phyloP scores from a whole-genome alignment of 2,888 invertebrate species.

The Tenthredo mesomela region DNA sequence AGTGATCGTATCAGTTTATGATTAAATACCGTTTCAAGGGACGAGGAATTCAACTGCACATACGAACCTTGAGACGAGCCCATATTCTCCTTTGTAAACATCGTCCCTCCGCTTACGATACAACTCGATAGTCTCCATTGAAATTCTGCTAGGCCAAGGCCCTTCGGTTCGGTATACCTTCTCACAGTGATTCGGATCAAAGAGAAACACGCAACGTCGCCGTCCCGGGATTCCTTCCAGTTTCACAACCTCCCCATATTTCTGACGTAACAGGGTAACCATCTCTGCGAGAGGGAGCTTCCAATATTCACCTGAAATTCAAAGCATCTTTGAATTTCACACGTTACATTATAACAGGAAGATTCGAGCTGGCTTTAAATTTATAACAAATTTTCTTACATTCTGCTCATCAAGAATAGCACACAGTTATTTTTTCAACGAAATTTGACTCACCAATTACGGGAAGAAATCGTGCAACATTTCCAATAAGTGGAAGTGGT shows the following conservation, averaged over 20 bases:
- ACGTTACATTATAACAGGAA: neutral
- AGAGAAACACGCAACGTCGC: slow-evolving; percentile 65
- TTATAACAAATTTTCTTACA: neutral
- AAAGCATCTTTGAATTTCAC: neutral
- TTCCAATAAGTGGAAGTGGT: slow-evolving; percentile 77
- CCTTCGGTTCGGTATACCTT: slow-evolving; percentile 78
- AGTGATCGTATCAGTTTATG: neutral
- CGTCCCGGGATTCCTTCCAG: slow-evolving; percentile 74
- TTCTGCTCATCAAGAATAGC: neutral
- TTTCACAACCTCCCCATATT: slow-evolving; percentile 77
- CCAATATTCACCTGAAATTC: slow-evolving; percentile 64
- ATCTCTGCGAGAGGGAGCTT: slow-evolving; percentile 56
- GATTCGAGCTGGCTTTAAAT: neutral
- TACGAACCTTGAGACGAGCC: slow-evolving; percentile 68
- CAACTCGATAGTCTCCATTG: slow-evolving; percentile 73
- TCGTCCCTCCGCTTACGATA: slow-evolving; percentile 76
- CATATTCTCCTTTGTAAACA: slow-evolving; percentile 71
- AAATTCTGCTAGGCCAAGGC: slow-evolving; percentile 76
- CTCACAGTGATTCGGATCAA: slow-evolving; percentile 66
- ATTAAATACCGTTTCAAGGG: neutral
- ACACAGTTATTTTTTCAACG: neutral
- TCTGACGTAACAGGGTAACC: slow-evolving; percentile 62
- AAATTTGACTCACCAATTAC: slow-evolving; percentile 62
- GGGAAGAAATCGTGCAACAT: slow-evolving; percentile 69
- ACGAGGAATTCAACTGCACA: neutral